A percentile compares a stretch with the other conserved stretches of the same genome.
These are phyloP conservation scores for Rhizomys pruinosus DNA, from an alignment of 2,113 vertebrate genomes.

Conservation along the genomic window DNA sequence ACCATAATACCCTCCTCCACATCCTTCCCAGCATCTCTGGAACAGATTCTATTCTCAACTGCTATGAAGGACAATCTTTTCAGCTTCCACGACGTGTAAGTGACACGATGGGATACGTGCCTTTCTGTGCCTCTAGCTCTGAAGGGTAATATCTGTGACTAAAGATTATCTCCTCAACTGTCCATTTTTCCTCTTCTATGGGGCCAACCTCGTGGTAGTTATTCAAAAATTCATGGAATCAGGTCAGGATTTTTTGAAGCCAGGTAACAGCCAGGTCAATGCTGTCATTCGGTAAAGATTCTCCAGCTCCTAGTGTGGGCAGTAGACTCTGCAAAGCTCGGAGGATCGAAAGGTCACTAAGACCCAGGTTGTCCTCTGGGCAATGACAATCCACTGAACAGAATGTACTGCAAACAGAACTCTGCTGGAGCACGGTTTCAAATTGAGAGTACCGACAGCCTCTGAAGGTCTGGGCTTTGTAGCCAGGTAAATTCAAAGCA, in stretches of 20 bases:
- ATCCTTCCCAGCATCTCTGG: background rate
- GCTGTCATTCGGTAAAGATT: background rate
- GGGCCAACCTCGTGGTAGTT: background rate
- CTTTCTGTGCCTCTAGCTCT: background rate
- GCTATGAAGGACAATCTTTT: background rate
- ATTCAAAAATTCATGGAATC: conserved; percentile 9
- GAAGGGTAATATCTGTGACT: conserved; percentile 6
- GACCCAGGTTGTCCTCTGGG: background rate
- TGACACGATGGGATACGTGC: background rate
- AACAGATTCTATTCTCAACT: too few species aligned
- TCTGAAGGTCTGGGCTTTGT: background rate
- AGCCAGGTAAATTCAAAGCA: background rate
- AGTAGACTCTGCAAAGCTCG: background rate
- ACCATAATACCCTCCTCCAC: background rate
- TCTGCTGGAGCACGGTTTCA: background rate
- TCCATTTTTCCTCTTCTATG: conserved; percentile 4
- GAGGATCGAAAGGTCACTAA: background rate
- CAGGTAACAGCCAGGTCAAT: background rate
- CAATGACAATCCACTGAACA: background rate
- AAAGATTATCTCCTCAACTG: background rate
- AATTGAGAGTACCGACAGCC: background rate
- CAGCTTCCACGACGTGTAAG: background rate
- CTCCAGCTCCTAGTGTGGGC: background rate
- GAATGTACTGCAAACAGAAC: background rate
- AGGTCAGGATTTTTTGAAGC: background rate